phyloP scores from a whole-genome alignment of 2,113 vertebrate genomes.

The Ceyx cyanopectus region DNA sequence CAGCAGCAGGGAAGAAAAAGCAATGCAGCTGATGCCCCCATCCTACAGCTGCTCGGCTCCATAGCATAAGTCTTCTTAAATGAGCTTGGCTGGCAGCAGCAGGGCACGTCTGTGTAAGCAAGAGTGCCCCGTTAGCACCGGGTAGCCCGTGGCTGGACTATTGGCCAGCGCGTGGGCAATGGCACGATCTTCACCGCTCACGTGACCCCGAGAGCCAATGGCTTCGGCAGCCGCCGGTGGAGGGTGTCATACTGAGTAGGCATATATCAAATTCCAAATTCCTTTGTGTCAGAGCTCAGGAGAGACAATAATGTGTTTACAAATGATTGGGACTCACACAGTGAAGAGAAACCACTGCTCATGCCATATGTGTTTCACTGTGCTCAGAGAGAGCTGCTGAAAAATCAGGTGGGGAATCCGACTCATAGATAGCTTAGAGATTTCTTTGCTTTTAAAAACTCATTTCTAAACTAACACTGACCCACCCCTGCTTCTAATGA shows the following conservation, averaged over 20 bases:
- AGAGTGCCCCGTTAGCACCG: not conserved
- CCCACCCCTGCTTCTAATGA: not conserved
- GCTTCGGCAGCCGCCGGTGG: not conserved
- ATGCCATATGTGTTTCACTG: conserved; percentile 48
- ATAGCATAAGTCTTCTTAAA: not conserved
- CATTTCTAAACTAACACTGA: conserved; percentile 15
- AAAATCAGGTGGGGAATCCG: conserved; percentile 51
- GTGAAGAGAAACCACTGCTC: conserved; percentile 31
- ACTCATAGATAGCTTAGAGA: conserved; percentile 4
- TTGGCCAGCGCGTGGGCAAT: conserved; percentile 47
- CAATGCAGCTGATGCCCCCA: not conserved
- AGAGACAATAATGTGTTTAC: conserved; percentile 65
- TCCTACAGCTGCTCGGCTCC: not conserved
- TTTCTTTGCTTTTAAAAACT: conserved; percentile 32
- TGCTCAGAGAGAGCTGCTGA: conserved; percentile 30
- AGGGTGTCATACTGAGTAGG: conserved; percentile 21
- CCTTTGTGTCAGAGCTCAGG: conserved; percentile 65
- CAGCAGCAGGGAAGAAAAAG: not conserved
- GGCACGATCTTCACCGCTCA: conserved; percentile 6
- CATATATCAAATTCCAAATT: conserved; percentile 57
- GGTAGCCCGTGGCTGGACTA: not conserved
- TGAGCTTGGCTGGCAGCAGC: not conserved
- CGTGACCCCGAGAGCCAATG: conserved; percentile 33
- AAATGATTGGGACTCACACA: conserved; percentile 44
- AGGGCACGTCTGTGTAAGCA: not conserved